Evolutionary conservation across 1,140 invertebrate genomes (phyloP).

Genomic region (Papilio xuthus): DNA sequence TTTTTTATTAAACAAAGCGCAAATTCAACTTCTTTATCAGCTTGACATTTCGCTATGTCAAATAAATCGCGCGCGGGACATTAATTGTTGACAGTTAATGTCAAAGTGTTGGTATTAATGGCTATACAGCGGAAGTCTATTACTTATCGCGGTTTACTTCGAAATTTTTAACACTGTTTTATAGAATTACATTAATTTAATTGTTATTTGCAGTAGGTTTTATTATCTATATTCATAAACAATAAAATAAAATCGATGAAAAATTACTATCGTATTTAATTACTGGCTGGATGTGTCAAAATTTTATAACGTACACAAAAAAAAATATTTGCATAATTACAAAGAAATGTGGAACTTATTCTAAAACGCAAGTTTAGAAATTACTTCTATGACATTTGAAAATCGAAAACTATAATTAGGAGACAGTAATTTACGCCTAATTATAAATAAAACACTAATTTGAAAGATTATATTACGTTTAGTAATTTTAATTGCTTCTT

Average conservation of each 20-base stretch:
- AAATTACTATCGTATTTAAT: too few species aligned
- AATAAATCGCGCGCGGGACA: constrained; percentile 35
- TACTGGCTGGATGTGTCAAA: too few species aligned
- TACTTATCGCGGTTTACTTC: constrained; percentile 8
- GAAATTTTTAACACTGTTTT: constrained; percentile 26
- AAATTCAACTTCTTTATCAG: constrained; percentile 34
- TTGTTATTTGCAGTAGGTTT: constrained; percentile 19
- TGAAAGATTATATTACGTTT: too few species aligned
- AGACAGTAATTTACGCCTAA: too few species aligned
- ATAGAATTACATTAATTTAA: constrained; percentile 16
- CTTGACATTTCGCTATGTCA: constrained; percentile 31
- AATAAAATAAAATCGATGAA: neutral
- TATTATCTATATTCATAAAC: neutral
- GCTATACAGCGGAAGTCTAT: constrained; percentile 16
- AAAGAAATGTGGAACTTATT: too few species aligned
- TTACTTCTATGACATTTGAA: too few species aligned
- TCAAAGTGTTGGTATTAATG: constrained; percentile 31
- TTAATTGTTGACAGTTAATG: constrained; percentile 37
- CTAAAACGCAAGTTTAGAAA: too few species aligned
- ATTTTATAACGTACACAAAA: too few species aligned
- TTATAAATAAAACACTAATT: too few species aligned
- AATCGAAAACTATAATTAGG: too few species aligned
- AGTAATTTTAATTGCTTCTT: too few species aligned
- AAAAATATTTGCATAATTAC: too few species aligned
- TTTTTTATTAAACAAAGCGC: constrained; percentile 22